phyloP scores from a whole-genome alignment of 2,888 invertebrate species.

The Morpho helenor region DNA sequence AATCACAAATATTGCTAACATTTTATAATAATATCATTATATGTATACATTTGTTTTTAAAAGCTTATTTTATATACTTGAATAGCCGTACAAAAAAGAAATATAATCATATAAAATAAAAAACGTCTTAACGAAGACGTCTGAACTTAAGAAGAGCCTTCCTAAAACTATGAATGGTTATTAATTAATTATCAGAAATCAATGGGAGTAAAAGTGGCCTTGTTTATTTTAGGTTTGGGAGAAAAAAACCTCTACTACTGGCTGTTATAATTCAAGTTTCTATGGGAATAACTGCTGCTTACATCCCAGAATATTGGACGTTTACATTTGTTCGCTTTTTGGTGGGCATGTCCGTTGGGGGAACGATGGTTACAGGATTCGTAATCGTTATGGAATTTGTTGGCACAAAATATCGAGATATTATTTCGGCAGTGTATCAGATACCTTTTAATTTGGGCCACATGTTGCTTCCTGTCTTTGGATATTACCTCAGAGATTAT shows the following conservation, averaged over 20 bases:
- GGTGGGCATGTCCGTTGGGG: conserved; percentile 87
- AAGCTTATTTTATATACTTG: too few species aligned
- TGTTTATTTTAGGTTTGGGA: conserved; percentile 81
- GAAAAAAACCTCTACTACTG: conserved; percentile 84
- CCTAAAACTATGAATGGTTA: too few species aligned
- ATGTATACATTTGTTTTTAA: too few species aligned
- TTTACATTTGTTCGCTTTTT: conserved; percentile 85
- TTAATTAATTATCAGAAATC: too few species aligned
- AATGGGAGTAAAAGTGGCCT: too few species aligned
- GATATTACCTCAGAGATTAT: conserved; percentile 83
- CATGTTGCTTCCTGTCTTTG: conserved; percentile 80
- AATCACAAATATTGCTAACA: not conserved
- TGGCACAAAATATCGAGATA: conserved; percentile 76
- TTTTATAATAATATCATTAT: too few species aligned
- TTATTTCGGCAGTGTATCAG: conserved; percentile 82
- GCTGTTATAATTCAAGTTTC: conserved; percentile 85
- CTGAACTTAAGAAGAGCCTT: too few species aligned
- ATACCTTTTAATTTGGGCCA: conserved; percentile 85
- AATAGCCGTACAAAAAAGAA: too few species aligned
- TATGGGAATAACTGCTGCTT: conserved; percentile 83
- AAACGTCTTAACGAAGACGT: too few species aligned
- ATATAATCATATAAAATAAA: too few species aligned
- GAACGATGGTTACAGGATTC: conserved; percentile 85
- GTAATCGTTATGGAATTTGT: conserved; percentile 84
- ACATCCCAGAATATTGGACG: conserved; percentile 79